Base-by-base conservation (phyloP, 1,140 invertebrate species). In the Apis florea region DNA sequence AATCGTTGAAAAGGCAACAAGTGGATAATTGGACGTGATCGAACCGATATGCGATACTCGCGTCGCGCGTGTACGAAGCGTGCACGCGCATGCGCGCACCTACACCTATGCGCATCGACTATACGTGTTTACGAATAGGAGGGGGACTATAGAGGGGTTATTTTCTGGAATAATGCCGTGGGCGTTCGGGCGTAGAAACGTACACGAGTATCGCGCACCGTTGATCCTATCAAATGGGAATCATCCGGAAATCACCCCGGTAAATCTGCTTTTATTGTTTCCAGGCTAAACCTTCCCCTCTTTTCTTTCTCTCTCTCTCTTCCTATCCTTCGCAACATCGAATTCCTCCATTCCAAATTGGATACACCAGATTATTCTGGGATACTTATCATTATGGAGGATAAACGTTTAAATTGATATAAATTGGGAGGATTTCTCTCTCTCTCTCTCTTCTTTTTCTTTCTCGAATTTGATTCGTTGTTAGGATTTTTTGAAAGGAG, bases 101-200 rank as follows among this genome's bases (percentile, higher is more conserved):
- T 40, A 58, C 31, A 47, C 11, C 13, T 13, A 13, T 10, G 9
- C 2, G 1, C 54, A 17, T 26, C 6, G 15, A 54, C 17, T 85
- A 40, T 63, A 67, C 76, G 81, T 90, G 85, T 91, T 90, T 90
- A 79, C 85, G 81, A 66, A 0, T 6, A 40, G 87, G 61, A 61
- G 47, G 24, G 64, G 68, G 58, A 49, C 68, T 84, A 76, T 70
- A 83, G 85, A 83, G 31, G 88, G 82, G 82, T 75, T 85, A 84
- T 89, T 90, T 85, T 86, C 71, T 83, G 85, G 76, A 78, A 82
- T 84, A 82, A 86, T 79, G 86, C 85, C 84, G 88, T 80, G 83
- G 83, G 90, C 90, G 90, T 90, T 85, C 72, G 76, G 89, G 85
- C 90, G 85, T 90, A 82, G 84, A 89, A 90, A 91, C 31, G 31